Evolutionary conservation across 1,140 invertebrate genomes (phyloP).

Genomic region (Pseudomyrmex dendroicus): DNA sequence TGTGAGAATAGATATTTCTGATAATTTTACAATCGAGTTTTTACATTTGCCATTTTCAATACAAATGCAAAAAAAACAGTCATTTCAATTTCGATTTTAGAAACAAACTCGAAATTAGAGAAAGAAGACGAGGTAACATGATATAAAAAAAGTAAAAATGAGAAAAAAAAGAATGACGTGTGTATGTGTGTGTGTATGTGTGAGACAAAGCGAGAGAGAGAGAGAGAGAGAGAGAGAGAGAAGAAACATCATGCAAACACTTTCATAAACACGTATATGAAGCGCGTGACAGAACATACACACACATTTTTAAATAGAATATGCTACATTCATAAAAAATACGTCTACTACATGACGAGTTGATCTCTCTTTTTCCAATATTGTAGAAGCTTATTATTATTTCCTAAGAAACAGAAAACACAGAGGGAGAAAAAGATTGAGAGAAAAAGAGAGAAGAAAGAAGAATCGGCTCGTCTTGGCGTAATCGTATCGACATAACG

Average conservation of each 20-base stretch:
- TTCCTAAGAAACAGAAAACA: neutral
- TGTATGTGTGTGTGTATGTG: neutral
- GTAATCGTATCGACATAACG: conserved; percentile 77
- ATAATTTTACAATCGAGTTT: conserved; percentile 49
- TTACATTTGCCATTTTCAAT: conserved; percentile 47
- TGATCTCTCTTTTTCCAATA: conserved; percentile 60
- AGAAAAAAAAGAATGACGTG: conserved; percentile 8
- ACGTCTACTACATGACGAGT: conserved; percentile 73
- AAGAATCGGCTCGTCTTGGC: conserved; percentile 74
- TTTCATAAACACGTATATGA: conserved; percentile 38
- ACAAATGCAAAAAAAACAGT: conserved; percentile 64
- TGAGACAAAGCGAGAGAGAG: conserved; percentile 20
- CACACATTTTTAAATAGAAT: conserved; percentile 76
- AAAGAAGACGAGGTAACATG: conserved; percentile 28
- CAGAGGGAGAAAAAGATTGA: no score
- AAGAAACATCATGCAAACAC: conserved; percentile 71
- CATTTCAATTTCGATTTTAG: conserved; percentile 74
- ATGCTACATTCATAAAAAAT: conserved; percentile 70
- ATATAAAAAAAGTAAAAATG: neutral
- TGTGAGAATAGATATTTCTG: conserved; percentile 39
- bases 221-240: conserved; percentile 31
- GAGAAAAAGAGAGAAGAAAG: neutral
- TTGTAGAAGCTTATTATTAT: conserved; percentile 38
- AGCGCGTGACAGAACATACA: conserved; percentile 66
- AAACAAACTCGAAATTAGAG: conserved; percentile 18